Percentiles rank a stretch among this genome's conserved stretches.
phyloP scores from a whole-genome alignment of 2,113 vertebrate species.

The Chaetodon auriga region DNA sequence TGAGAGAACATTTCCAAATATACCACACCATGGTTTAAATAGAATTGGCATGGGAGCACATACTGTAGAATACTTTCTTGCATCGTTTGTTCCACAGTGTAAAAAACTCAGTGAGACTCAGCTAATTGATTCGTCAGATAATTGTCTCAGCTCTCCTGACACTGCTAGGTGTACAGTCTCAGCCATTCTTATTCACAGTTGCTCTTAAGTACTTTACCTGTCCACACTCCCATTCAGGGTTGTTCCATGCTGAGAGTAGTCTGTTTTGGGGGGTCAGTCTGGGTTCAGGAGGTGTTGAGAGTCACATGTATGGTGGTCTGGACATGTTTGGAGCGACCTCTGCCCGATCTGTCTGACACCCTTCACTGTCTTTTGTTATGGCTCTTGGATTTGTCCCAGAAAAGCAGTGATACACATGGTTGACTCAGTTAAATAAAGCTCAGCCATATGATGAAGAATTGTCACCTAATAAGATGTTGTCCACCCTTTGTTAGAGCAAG shows the following conservation, averaged over 20 bases:
- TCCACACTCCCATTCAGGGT: not conserved
- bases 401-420: not conserved
- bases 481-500: not conserved
- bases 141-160: not conserved
- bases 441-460: not conserved
- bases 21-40: slow-evolving; percentile 6
- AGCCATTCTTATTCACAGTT: not conserved
- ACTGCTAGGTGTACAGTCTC: not conserved
- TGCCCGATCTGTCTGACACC: not conserved
- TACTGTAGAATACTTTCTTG: not conserved
- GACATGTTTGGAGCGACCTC: not conserved
- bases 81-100: not conserved
- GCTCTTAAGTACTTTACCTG: not conserved
- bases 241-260: slow-evolving; percentile 24
- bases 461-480: not conserved
- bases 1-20: not conserved
- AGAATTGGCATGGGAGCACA: not conserved
- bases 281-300: slow-evolving; percentile 28
- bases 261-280: not conserved
- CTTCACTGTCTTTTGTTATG: not conserved
- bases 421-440: not conserved
- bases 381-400: not conserved
- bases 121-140: too few relatives aligned
- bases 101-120: not conserved
- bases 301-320: slow-evolving; percentile 1